These are phyloP conservation scores for Drosophila equinoxialis DNA, from an alignment of 1,140 invertebrate genomes.

Conservation along the genomic window DNA sequence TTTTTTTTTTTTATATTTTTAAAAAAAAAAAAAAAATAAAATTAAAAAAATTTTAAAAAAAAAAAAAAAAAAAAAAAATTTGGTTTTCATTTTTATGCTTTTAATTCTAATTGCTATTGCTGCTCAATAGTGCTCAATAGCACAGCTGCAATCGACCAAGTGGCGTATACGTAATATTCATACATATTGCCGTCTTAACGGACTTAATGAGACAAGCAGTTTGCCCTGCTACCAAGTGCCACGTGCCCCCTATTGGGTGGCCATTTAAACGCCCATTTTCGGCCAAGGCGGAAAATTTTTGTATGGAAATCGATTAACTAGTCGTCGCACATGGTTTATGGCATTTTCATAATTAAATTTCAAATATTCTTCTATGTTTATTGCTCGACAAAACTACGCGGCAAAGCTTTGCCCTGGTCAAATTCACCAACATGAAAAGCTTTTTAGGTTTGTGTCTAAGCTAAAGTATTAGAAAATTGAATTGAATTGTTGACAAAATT, in stretches of 20 bases:
- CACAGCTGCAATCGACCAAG: slow-evolving; percentile 26
- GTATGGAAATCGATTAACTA: slow-evolving; percentile 13
- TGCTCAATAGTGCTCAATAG: background rate
- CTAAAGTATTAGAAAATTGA: background rate
- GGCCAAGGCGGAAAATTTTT: slow-evolving; percentile 29
- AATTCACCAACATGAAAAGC: background rate
- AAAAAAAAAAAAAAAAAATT: too few relatives aligned
- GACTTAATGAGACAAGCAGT: slow-evolving; percentile 10
- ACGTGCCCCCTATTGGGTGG: slow-evolving; percentile 29
- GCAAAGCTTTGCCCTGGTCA: background rate
- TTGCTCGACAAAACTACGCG: slow-evolving; percentile 10
- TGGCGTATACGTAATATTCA: slow-evolving; percentile 40
- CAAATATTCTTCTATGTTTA: slow-evolving; percentile 16
- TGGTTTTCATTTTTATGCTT: slow-evolving; percentile 16
- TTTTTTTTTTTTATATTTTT: too few relatives aligned
- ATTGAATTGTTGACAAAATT: background rate
- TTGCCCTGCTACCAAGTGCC: slow-evolving; percentile 3
- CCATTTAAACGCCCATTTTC: slow-evolving; percentile 36
- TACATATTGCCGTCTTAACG: slow-evolving; percentile 19
- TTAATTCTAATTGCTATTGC: background rate
- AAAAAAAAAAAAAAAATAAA: too few relatives aligned
- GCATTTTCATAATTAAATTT: slow-evolving; percentile 27
- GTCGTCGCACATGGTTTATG: slow-evolving; percentile 23
- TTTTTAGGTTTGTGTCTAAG: background rate
- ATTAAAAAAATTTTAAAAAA: too few relatives aligned